These are phyloP conservation scores for Pimephales promelas DNA, from an alignment of 2,113 vertebrate species.

Conservation along the genomic window DNA sequence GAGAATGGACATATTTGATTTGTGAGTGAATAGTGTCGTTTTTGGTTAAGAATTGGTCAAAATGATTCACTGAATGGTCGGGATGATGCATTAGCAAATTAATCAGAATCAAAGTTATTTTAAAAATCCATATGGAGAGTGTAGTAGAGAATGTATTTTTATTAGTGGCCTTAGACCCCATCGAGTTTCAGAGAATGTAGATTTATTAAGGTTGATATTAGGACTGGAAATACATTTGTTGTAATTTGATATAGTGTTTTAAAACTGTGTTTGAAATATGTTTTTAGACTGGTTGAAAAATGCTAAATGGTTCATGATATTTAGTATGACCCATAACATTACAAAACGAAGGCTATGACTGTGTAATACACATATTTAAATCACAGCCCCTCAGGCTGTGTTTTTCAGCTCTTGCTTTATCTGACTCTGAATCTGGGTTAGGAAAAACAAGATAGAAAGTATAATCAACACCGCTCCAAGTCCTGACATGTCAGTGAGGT, in stretches of 20 bases:
- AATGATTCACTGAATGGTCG: background rate
- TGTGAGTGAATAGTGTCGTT: background rate
- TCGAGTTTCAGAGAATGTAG: background rate
- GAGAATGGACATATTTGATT: background rate
- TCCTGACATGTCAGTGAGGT: constrained; percentile 45
- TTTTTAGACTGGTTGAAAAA: background rate
- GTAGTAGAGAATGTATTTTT: background rate
- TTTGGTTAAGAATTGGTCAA: background rate
- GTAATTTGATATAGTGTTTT: background rate
- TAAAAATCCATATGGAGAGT: background rate
- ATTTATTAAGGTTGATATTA: background rate
- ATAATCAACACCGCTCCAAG: constrained; percentile 37
- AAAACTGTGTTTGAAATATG: background rate
- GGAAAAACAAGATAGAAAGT: constrained; percentile 42
- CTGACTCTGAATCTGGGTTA: background rate
- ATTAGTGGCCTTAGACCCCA: background rate
- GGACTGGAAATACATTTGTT: background rate
- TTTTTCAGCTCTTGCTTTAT: constrained; percentile 19
- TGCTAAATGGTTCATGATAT: background rate
- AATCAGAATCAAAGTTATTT: background rate
- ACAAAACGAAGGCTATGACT: background rate
- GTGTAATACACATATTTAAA: constrained; percentile 17
- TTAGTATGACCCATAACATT: background rate
- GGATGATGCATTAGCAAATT: background rate
- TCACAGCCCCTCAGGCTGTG: constrained; percentile 19